These are phyloP conservation scores for Pseudorhiza aurosa DNA, from an alignment of 30 jellyfish, hydroid and myxozoan genomes.

Conservation along the genomic window DNA sequence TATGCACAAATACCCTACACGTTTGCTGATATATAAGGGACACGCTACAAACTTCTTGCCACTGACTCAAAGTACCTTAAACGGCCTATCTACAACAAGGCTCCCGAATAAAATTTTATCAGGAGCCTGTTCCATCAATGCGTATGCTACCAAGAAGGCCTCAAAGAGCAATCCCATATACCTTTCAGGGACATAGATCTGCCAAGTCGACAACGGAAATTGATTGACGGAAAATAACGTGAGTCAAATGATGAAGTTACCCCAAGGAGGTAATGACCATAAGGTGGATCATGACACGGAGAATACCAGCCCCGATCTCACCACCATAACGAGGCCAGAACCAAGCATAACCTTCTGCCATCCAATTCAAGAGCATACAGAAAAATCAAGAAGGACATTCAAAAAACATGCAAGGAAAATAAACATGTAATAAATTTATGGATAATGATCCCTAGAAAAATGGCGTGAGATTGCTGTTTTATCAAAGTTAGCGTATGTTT, in stretches of 20 bases:
- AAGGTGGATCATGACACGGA: too few relatives aligned
- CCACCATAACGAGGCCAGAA: too few relatives aligned
- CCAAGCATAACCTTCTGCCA: too few relatives aligned
- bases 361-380: too few relatives aligned
- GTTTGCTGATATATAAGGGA: not conserved
- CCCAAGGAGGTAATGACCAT: not conserved
- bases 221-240: not conserved
- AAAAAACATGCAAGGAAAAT: too few relatives aligned
- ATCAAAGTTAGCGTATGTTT: too few relatives aligned
- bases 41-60: slow-evolving; percentile 5
- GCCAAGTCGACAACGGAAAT: not conserved
- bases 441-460: too few relatives aligned
- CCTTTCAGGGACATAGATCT: not conserved
- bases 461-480: too few relatives aligned
- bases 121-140: not conserved
- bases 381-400: too few relatives aligned
- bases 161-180: not conserved
- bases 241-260: not conserved
- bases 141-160: not conserved
- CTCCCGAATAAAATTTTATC: slow-evolving; percentile 1
- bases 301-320: too few relatives aligned
- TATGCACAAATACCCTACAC: not conserved
- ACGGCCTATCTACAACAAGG: not conserved
- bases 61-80: not conserved
- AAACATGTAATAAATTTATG: too few relatives aligned